Base-by-base conservation (phyloP, 2,888 invertebrate genomes). In the Odontomyia ornata region DNA sequence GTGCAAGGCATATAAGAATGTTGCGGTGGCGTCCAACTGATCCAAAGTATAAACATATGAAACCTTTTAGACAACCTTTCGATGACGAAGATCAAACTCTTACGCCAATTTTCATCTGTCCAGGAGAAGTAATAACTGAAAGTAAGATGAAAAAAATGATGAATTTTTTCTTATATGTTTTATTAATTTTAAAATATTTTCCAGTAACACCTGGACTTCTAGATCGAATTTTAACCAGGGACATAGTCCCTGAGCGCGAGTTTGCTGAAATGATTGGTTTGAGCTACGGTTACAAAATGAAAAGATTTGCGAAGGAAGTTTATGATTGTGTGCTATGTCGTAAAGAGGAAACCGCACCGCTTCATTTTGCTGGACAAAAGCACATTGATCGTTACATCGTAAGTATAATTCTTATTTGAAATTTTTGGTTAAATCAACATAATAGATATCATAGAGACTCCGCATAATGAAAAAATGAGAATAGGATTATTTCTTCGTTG, bases 111-210 rank as follows among this genome's bases (percentile, higher is more conserved):
- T 64, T 62, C 62, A 79, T 79, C n/a, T 77, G 46, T 52, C 77
- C 79, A 18, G 79, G 79, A 0, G 79, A 79, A 79, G 25, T 77
- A 1, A 78, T 79, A 9, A 60, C 76, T 30, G 79, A 79, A 25
- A 64, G 79, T 79, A 77, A 76, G 73, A n/a, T n/a, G n/a, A n/a
- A n/a, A n/a, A 36, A 36, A 36, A 9, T 36, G 9, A 5, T 36
- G n/a, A n/a, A n/a, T n/a, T n/a, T n/a, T n/a, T n/a, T n/a, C n/a
- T n/a, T n/a, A n/a, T n/a, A n/a, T n/a, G n/a, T n/a, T n/a, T n/a
- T n/a, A n/a, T n/a, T n/a, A n/a, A n/a, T n/a, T n/a, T n/a, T n/a
- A n/a, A n/a, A n/a, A n/a, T n/a, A n/a, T n/a, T n/a, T n/a, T n/a
- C n/a, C 69, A 78, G 79, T 79, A 56, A 75, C 71, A 18, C 76